These are phyloP conservation scores for Zhengitettix transpicula DNA, from an alignment of 2,888 invertebrate genomes.

Conservation along the genomic window DNA sequence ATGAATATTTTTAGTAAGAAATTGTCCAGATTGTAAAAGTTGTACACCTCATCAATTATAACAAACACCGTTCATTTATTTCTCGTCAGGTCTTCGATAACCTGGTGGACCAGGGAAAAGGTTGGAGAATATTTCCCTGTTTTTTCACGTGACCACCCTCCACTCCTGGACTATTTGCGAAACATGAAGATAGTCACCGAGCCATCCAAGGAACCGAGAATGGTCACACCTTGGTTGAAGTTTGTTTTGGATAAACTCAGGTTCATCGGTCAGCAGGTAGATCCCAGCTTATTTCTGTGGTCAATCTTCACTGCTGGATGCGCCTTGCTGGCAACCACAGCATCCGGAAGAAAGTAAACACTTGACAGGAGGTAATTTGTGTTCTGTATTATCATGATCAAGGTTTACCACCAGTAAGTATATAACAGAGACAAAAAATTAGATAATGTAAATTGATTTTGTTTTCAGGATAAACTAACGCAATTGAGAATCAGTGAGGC, in stretches of 20 bases:
- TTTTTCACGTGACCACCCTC: conserved; percentile 37
- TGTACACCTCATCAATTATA: no score
- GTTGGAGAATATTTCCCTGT: conserved; percentile 41
- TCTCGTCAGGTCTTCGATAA: conserved; percentile 1
- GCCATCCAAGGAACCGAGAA: not conserved
- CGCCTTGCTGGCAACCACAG: conserved; percentile 22
- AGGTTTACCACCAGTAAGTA: no score
- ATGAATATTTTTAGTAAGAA: no score
- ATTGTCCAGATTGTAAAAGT: no score
- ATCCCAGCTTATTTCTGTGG: conserved; percentile 36
- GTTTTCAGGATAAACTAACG: no score
- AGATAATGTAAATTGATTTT: no score
- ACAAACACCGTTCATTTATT: no score
- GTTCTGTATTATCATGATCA: no score
- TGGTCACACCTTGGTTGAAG: conserved; percentile 7
- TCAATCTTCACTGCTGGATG: conserved; percentile 37
- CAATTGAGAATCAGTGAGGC: no score
- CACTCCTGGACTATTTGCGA: conserved; percentile 37
- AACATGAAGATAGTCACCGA: conserved; percentile 35
- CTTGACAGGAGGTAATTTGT: no score
- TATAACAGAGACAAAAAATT: no score
- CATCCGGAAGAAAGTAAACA: not conserved
- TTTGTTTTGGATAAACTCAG: conserved; percentile 30
- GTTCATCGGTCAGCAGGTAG: conserved; percentile 27
- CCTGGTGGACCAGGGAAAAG: conserved; percentile 36